phyloP scores from a whole-genome alignment of 2,888 invertebrate species.

The Mellilla xanthometata region DNA sequence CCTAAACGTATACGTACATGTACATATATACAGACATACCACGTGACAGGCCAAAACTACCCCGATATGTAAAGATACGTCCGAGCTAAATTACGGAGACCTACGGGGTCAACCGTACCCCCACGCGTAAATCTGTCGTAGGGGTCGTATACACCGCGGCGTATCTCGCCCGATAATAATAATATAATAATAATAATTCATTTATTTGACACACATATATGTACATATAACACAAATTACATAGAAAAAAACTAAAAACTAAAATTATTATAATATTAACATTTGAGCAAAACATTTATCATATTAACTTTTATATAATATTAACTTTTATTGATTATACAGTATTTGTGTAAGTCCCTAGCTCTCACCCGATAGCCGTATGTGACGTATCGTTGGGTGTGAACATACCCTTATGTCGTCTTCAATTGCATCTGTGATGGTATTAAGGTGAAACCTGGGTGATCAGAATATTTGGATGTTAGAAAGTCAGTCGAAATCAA shows the following conservation, averaged over 20 bases:
- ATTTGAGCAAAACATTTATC: too few species aligned
- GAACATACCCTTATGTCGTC: slow-evolving; percentile 13
- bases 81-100: slow-evolving; percentile 11
- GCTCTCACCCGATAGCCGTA: too few species aligned
- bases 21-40: background rate
- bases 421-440: background rate
- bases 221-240: too few species aligned
- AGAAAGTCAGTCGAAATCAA: too few species aligned
- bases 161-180: slow-evolving; percentile 22
- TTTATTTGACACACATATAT: too few species aligned
- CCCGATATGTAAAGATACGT: slow-evolving; percentile 17
- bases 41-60: background rate
- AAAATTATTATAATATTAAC: too few species aligned
- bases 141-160: slow-evolving; percentile 24
- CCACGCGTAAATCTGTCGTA: slow-evolving; percentile 33
- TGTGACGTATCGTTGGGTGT: slow-evolving; percentile 15
- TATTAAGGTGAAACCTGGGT: background rate
- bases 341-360: too few species aligned
- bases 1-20: too few species aligned
- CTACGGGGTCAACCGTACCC: slow-evolving; percentile 28
- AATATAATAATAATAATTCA: too few species aligned
- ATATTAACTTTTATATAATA: too few species aligned
- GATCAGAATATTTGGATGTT: background rate
- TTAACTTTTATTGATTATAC: too few species aligned
- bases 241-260: too few species aligned